phyloP scores from a whole-genome alignment of 2,888 invertebrate species.

The Hofmannophila pseudospretella region DNA sequence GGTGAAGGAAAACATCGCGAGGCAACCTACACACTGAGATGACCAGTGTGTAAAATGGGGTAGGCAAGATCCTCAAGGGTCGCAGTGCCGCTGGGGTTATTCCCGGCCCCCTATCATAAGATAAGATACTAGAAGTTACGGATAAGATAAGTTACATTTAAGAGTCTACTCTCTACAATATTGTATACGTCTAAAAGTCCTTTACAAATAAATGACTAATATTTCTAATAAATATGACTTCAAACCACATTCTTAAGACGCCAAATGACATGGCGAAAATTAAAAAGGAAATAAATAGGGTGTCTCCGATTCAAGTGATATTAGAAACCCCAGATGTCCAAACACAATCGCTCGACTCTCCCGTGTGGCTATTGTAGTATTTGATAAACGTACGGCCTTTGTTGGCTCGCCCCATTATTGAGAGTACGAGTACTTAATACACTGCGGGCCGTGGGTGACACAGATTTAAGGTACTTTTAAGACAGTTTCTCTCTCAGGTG shows the following conservation, averaged over 20 bases:
- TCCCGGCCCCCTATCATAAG: no score
- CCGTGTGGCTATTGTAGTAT: constrained; percentile 44
- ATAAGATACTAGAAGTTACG: no score
- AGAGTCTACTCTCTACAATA: no score
- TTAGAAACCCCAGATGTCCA: constrained; percentile 70
- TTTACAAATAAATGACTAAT: background rate
- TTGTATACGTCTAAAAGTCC: no score
- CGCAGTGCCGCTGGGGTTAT: no score
- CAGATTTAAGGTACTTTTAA: no score
- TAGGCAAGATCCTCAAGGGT: no score
- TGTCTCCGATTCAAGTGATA: constrained; percentile 38
- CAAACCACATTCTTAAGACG: constrained; percentile 26
- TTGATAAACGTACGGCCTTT: constrained; percentile 59
- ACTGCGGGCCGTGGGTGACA: constrained; percentile 42
- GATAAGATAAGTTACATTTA: no score
- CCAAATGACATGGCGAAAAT: constrained; percentile 43
- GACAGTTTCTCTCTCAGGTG: no score
- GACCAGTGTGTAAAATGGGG: no score
- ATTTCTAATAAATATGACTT: constrained; percentile 3
- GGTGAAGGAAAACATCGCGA: no score
- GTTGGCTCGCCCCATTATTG: constrained; percentile 55
- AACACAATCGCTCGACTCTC: constrained; percentile 54
- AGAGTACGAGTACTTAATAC: constrained; percentile 61
- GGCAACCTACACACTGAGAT: no score
- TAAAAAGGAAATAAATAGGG: constrained; percentile 39